Base-by-base conservation (phyloP, 2,113 vertebrate genomes). In the Balaeniceps rex region DNA sequence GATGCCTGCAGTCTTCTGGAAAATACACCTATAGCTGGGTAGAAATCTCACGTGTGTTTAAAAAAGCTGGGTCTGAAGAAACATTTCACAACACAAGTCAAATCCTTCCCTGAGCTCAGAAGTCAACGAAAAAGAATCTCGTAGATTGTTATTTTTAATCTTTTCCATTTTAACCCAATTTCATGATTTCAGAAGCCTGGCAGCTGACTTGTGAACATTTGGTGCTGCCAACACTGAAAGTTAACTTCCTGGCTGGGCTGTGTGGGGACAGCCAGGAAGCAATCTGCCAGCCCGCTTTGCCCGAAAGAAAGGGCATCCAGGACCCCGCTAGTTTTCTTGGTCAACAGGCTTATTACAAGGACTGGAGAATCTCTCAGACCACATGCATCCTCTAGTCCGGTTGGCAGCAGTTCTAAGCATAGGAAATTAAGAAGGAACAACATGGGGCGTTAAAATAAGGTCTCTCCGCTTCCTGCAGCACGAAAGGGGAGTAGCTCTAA, bases 121-220 rank as follows among this genome's bases (percentile, higher is more conserved):
- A 82, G 70, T 18, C 93, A 96, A 52, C 0, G 0, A 72, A 26
- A 88, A 74, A 5, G 24, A 22, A 63, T 57, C 54, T 29, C 14
- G 7, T 15, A 29, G 49, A 51, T 23, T 18, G 29, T 49, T 94
- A 88, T 84, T 93, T 95, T 88, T 90, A 88, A 81, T 16, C 44
- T 71, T 68, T 36, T 81, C n/a, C 29, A 26, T 57, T 92, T 92
- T 91, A 87, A 87, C 49, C 49, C 52, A n/a, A 49, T 87, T 87
- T 75, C 52, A 64, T 78, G 28, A 93, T 78, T 81, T 89, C 66
- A 76, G 77, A 79, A 87, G 65, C 21, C 87, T 95, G 95, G 83
- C 95, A 95, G 61, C 29, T 7, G 70, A 89, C 46, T 24, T 16
- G 9, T 42, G 94, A 96, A 95, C 81, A 87, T 82, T 95, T 94